Percentiles rank a stretch among this genome's conserved stretches.
These are phyloP conservation scores for Chionodraco myersi DNA, from an alignment of 2,113 vertebrate genomes.

Conservation along the genomic window DNA sequence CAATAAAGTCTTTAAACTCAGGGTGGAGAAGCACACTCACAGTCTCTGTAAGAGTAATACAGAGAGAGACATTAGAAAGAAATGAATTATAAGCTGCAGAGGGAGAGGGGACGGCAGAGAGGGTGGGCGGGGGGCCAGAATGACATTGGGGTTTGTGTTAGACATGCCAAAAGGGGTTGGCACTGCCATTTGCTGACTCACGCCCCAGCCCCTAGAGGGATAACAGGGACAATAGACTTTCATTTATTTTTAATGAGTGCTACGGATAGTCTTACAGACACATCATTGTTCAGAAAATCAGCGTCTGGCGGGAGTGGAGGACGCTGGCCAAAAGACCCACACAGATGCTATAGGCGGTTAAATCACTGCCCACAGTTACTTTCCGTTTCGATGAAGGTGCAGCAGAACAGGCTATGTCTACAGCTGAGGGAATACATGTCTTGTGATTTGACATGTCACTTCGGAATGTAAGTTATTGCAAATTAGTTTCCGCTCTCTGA, in stretches of 20 bases:
- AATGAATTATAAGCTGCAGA: conserved; percentile 14
- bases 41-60: conserved; percentile 4
- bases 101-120: background rate
- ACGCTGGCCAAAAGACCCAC: conserved; percentile 18
- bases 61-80: conserved; percentile 13
- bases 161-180: conserved; percentile 51
- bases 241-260: conserved; percentile 59
- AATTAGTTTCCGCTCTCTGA: background rate
- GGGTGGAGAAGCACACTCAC: conserved; percentile 13
- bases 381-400: background rate
- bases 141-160: conserved; percentile 58
- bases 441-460: background rate
- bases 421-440: background rate
- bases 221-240: conserved; percentile 43
- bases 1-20: conserved; percentile 6
- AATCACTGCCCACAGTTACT: background rate
- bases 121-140: conserved; percentile 51
- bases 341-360: background rate
- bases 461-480: background rate
- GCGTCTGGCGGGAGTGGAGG: conserved; percentile 18
- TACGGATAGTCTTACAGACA: conserved; percentile 32
- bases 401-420: background rate
- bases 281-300: conserved; percentile 32
- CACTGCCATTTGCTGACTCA: conserved; percentile 63
- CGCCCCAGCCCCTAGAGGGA: conserved; percentile 28